phyloP scores from a whole-genome alignment of 2,888 invertebrate genomes.

The Frankliniella fusca region DNA sequence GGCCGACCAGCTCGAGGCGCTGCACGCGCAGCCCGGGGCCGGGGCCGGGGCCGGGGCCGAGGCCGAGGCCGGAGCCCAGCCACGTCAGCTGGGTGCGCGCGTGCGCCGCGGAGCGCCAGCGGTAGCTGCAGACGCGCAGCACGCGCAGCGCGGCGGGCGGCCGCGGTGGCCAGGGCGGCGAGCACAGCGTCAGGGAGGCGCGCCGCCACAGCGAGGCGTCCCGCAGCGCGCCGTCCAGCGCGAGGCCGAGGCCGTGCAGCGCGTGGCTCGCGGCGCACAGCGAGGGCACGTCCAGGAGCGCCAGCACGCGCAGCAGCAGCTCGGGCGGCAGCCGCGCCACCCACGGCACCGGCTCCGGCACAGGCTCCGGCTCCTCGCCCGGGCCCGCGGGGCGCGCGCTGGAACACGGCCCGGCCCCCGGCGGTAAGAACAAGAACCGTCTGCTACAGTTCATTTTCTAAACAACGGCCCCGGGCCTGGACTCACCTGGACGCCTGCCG shows the following conservation, averaged over 20 bases:
- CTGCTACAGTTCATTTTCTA: too few relatives aligned
- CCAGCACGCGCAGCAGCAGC: conserved; percentile 11
- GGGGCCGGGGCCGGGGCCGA: too few relatives aligned
- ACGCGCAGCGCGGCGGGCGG: background rate
- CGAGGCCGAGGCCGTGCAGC: background rate
- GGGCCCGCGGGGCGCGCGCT: background rate
- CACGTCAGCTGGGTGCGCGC: background rate
- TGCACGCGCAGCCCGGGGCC: background rate
- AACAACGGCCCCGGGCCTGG: too few relatives aligned
- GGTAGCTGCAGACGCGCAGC: conserved; percentile 15
- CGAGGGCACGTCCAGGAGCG: background rate
- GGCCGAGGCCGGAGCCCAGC: background rate
- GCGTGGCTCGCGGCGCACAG: background rate
- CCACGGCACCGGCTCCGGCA: background rate
- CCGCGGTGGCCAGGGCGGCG: conserved; percentile 1
- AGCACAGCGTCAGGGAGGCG: background rate
- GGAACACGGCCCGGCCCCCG: too few relatives aligned
- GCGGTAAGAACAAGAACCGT: too few relatives aligned
- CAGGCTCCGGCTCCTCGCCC: background rate
- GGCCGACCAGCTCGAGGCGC: conserved; percentile 12
- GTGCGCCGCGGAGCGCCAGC: background rate
- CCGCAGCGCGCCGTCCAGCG: background rate
- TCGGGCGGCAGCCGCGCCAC: background rate
- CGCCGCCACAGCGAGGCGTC: conserved; percentile 1
- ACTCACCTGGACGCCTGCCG: too few relatives aligned